Evolutionary conservation across 2,113 vertebrate genomes (phyloP), one percentile per base, ranked within the genome.

Genomic region (Ciconia stormi): DNA sequence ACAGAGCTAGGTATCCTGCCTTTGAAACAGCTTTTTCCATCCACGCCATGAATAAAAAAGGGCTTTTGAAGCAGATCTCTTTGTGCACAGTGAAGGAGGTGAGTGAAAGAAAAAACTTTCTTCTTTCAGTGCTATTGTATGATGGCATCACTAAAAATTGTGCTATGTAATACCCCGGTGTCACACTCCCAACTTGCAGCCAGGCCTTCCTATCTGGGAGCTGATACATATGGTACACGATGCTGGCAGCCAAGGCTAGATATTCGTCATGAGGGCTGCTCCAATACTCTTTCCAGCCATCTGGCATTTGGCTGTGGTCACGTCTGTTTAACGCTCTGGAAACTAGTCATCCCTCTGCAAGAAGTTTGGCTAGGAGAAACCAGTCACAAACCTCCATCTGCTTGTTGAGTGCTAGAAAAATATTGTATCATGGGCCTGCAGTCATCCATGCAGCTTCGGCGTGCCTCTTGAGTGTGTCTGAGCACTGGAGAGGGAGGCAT

Each of bases 321-420:
- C 69, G 67, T 93, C 89, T 82, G 58, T 91, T 92, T 80, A 91
- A 82, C 3, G 1, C 36, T 62, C 55, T 93, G 79, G 88, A 95
- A 95, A 77, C 82, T 38, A 79, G 89, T 91, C 89, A 76, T 90
- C 81, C 89, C 91, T 87, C 89, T 61, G 72, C 89, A 91, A 94
- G 87, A 94, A 74, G 52, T 77, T 81, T 96, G 95, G 94, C 90
- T 72, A 61, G 50, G 56, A 91, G 62, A 91, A 88, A 46, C 36
- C 6, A 2, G 89, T 88, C 53, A 71, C 67, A 94, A 90, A 79
- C 56, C 72, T 96, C 93, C 94, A 91, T 95, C 87, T 95, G 94
- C 63, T 91, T 94, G 6, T 71, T 88, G 61, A 80, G 36, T 65
- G 44, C 84, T 88, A 49, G 23, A 27, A 40, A 76, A 79, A 76